These are phyloP conservation scores for Corydoras sp. DNA, from an alignment of 2,113 vertebrate genomes.

Conservation along the genomic window DNA sequence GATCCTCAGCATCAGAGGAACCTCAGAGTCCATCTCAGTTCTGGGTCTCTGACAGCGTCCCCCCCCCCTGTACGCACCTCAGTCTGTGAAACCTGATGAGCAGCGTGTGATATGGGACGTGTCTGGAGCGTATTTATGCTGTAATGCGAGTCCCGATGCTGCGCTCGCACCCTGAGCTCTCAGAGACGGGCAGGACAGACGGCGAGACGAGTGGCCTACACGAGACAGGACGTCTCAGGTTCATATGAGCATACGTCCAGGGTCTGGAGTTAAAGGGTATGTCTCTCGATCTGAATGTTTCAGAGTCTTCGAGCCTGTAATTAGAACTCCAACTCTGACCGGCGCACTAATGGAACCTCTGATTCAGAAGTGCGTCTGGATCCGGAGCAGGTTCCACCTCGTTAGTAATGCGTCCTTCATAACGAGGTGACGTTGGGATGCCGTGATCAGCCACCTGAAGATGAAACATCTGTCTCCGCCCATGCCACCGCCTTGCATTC, in stretches of 20 bases:
- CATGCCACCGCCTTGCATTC: conserved; percentile 35
- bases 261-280: no score
- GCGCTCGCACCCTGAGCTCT: conserved; percentile 33
- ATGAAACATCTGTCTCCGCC: no score
- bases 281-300: no score
- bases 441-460: no score
- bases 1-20: conserved; percentile 8
- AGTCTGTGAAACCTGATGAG: conserved; percentile 36
- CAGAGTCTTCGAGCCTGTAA: no score
- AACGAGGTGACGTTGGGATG: no score
- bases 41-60: neutral
- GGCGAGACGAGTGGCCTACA: conserved; percentile 43
- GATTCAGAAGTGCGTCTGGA: no score
- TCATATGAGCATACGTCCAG: conserved; percentile 45
- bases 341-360: no score
- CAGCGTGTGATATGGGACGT: conserved; percentile 40
- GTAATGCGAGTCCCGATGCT: conserved; percentile 36
- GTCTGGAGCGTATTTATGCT: conserved; percentile 35
- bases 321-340: no score
- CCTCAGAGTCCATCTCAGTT: conserved; percentile 13
- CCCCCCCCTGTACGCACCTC: conserved; percentile 23
- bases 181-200: conserved; percentile 36
- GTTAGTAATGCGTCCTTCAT: no score
- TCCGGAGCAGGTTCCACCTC: no score
- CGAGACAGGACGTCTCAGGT: conserved; percentile 42